Percentiles rank a stretch among this genome's conserved stretches.
These are phyloP conservation scores for honey bee (Apis mellifera) DNA, from an alignment of 1,140 invertebrate genomes.

Conservation along the genomic window Amel_HAv3.1 CM009936.2:10893001-10893500, in stretches of 20 bases:
- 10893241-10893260: constrained; percentile 44
- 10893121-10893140: constrained; percentile 29
- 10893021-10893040: constrained; percentile 49
- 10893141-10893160: constrained; percentile 62
- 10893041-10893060: constrained; percentile 77
- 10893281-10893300: constrained; percentile 81
- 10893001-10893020: constrained; percentile 79
- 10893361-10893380: constrained; percentile 30
- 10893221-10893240: constrained; percentile 68
- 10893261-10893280: constrained; percentile 74
- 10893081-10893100: constrained; percentile 47
- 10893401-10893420: constrained; percentile 66
- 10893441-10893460: not conserved
- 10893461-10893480: constrained; percentile 11
- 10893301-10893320: constrained; percentile 64
- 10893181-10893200: constrained; percentile 80
- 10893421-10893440: constrained; percentile 30
- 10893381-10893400: constrained; percentile 62
- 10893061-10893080: constrained; percentile 54
- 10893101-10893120: constrained; percentile 52
- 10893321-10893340: constrained; percentile 72
- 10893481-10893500: not conserved
- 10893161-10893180: constrained; percentile 81
- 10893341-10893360: constrained; percentile 76
- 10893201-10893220: constrained; percentile 32